phyloP scores from a whole-genome alignment of 2,113 vertebrate genomes.

The Oncorhynchus mykiss region DNA sequence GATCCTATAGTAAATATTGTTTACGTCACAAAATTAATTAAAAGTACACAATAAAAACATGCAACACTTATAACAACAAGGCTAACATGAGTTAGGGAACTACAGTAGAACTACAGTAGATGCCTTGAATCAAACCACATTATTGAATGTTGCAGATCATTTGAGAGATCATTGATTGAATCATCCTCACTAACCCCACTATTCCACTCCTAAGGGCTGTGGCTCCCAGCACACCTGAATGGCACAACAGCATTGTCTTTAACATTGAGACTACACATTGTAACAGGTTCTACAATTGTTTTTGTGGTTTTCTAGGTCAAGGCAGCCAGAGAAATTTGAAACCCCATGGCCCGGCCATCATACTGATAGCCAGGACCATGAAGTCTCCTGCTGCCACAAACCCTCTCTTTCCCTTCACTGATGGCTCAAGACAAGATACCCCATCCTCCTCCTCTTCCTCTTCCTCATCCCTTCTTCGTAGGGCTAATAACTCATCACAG shows the following conservation, averaged over 20 bases:
- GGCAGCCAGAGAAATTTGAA: slow-evolving; percentile 47
- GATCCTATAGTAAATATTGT: neutral
- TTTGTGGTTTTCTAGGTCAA: slow-evolving; percentile 66
- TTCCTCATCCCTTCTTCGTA: slow-evolving; percentile 43
- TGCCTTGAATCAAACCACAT: no score
- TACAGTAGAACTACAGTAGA: no score
- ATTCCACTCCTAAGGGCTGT: slow-evolving; percentile 30
- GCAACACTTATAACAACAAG: neutral
- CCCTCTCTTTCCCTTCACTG: slow-evolving; percentile 49
- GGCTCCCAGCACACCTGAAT: slow-evolving; percentile 16
- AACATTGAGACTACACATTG: neutral
- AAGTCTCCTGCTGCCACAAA: slow-evolving; percentile 45
- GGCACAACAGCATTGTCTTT: slow-evolving; percentile 3
- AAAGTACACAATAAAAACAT: neutral
- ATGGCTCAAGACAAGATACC: slow-evolving; percentile 45
- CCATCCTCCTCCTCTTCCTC: neutral
- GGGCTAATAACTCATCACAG: slow-evolving; percentile 52
- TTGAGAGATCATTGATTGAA: no score
- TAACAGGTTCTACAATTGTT: slow-evolving; percentile 46
- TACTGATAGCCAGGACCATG: slow-evolving; percentile 41
- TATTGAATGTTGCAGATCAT: no score
- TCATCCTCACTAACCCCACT: slow-evolving; percentile 45
- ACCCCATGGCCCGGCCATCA: slow-evolving; percentile 37
- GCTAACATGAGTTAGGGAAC: no score
- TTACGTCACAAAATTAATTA: neutral